Evolutionary conservation across 35 echinoderm and acorn worm genomes (phyloP), one percentile per base, ranked within the genome.

Genomic region (Heliocidaris tuberculata): DNA sequence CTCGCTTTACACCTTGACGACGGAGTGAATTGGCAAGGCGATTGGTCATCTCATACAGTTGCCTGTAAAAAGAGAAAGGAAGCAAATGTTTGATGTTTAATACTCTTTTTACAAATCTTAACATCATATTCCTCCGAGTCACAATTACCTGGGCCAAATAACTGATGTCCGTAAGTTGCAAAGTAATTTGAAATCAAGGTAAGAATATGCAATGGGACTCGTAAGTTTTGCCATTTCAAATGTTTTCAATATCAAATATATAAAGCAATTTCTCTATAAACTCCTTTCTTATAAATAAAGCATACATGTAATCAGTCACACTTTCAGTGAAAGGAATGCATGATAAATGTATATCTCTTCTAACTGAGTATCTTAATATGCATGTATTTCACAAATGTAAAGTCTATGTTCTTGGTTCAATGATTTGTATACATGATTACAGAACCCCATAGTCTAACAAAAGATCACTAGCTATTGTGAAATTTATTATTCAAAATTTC

Each of bases 21-120:
- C 86, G 94, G 13, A 99, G 96, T 30, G 96, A 31, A 86, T 99
- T 99, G 48, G 97, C 98, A 88, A 99, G 61, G 60, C 96, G 98
- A 94, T 99, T 99, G 35, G 97, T 99, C 96, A 97, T 96, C 50
- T 99, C 96, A 96, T 99, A 99, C 35, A 99, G 90, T 85, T 97
- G 85, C 70, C 98, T 99, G 65, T 5, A 95, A 88, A 94, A 21
- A 92, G 15, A 95, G 60, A 92, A 94, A 94, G 47, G 8, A 32
- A 27, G 6, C 21, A 78, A 78, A 78, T 78, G 27, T 78, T 19
- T 3, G 21, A 78, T 78, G 24, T 56, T 24, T 13, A 56, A 56
- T 56, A 56, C 52, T 56, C 15, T 56, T 56, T 11, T 56, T 13
- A 56, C 2, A 56, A 56, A 56, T 6, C 65, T 21, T n/a, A 78